Percentiles rank a stretch among this genome's conserved stretches.
These are phyloP conservation scores for Cryptus armator DNA, from an alignment of 2,888 invertebrate species.

Conservation along the genomic window DNA sequence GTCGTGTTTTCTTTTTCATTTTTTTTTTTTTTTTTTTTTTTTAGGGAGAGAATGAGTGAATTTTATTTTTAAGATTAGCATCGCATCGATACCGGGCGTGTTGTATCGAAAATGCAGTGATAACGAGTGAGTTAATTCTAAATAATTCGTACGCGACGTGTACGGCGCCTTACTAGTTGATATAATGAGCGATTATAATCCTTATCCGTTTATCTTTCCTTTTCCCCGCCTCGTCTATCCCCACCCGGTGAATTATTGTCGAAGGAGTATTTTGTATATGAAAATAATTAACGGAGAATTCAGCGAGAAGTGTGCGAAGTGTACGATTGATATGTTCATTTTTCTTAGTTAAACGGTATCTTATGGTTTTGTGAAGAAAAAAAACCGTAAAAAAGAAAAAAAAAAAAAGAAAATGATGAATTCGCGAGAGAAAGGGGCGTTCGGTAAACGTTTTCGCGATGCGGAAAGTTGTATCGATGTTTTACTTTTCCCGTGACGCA, in stretches of 20 bases:
- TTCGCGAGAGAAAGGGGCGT: not conserved
- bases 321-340: slow-evolving; percentile 24
- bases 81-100: not conserved
- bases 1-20: not conserved
- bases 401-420: not conserved
- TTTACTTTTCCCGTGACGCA: slow-evolving; percentile 25
- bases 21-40: slow-evolving; percentile 13
- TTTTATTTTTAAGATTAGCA: slow-evolving; percentile 60
- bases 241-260: slow-evolving; percentile 28
- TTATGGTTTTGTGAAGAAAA: slow-evolving; percentile 10
- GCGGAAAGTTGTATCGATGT: slow-evolving; percentile 34
- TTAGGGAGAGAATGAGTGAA: slow-evolving; percentile 43
- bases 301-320: slow-evolving; percentile 30
- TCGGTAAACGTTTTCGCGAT: slow-evolving; percentile 15
- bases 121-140: slow-evolving; percentile 76
- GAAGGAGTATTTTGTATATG: slow-evolving; percentile 38
- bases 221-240: not conserved
- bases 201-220: not conserved
- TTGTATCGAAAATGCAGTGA: slow-evolving; percentile 68
- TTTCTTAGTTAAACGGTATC: not conserved
- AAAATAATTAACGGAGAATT: slow-evolving; percentile 5
- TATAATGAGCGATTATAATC: slow-evolving; percentile 67
- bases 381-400: not conserved
- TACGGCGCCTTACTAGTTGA: slow-evolving; percentile 81
- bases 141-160: slow-evolving; percentile 74